Evolutionary conservation across 2,888 invertebrate genomes (phyloP).

Genomic region (Hybos culiciformis): DNA sequence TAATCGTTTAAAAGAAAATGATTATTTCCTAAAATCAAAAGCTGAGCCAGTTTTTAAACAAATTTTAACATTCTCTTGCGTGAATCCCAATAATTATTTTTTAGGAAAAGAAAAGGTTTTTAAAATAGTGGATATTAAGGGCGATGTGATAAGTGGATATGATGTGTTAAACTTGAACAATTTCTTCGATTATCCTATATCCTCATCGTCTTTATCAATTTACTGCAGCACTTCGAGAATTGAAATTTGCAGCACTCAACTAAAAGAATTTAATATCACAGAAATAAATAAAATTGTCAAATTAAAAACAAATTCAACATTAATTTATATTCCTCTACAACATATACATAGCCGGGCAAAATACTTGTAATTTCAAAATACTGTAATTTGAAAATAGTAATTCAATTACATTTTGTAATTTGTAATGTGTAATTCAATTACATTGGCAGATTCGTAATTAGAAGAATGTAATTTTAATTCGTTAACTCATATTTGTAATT

Average conservation of each 20-base stretch:
- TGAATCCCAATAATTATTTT: neutral
- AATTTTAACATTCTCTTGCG: neutral
- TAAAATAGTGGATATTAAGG: neutral
- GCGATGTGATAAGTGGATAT: neutral
- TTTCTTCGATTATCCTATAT: neutral
- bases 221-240: neutral
- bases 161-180: neutral
- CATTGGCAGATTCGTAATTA: no score
- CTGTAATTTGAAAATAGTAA: no score
- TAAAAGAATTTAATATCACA: neutral
- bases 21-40: neutral
- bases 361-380: no score
- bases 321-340: no score
- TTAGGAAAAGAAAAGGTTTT: neutral
- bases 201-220: neutral
- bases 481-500: no score
- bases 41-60: neutral
- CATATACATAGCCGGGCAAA: no score
- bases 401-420: no score
- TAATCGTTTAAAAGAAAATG: conserved; percentile 1
- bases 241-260: neutral
- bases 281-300: neutral
- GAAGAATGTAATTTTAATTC: no score
- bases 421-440: no score
- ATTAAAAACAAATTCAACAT: no score